Conservation (phyloP, 1,140 invertebrate species). For the Wasmannia auropunctata region DNA sequence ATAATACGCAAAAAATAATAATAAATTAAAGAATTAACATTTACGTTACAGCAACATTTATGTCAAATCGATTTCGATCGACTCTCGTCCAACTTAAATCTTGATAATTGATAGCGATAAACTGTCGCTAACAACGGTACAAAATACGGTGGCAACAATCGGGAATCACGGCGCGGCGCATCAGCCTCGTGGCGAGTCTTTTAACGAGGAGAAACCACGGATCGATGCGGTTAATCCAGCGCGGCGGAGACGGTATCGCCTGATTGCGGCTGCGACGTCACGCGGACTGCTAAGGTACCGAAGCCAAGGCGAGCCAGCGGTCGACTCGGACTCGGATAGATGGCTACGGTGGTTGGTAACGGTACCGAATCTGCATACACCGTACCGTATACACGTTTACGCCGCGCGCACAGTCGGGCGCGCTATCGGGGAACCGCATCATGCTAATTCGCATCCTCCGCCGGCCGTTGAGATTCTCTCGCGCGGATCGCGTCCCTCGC, state of each 20-base stretch:
- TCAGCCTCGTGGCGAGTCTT: slow-evolving; percentile 48
- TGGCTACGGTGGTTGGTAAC: slow-evolving; percentile 65
- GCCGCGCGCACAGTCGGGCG: slow-evolving; percentile 35
- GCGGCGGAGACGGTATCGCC: slow-evolving; percentile 40
- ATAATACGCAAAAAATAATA: neutral
- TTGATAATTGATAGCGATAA: slow-evolving; percentile 24
- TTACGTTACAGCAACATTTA: neutral
- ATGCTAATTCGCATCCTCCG: slow-evolving; percentile 67
- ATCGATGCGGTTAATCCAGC: slow-evolving; percentile 53
- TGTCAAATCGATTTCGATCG: neutral
- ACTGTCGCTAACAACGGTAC: slow-evolving; percentile 7
- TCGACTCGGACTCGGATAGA: slow-evolving; percentile 56
- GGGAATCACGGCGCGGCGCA: slow-evolving; percentile 42
- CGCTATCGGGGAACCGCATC: slow-evolving; percentile 65
- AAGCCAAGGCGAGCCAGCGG: slow-evolving; percentile 55
- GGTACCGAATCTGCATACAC: slow-evolving; percentile 72
- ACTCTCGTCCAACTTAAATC: neutral
- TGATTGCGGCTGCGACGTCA: slow-evolving; percentile 53
- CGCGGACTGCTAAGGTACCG: slow-evolving; percentile 41
- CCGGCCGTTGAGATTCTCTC: slow-evolving; percentile 43
- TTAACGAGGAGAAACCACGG: slow-evolving; percentile 62
- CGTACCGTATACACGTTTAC: slow-evolving; percentile 48
- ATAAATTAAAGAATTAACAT: neutral
- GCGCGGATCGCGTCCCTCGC: slow-evolving; percentile 56
- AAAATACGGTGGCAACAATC: slow-evolving; percentile 46